Evolutionary conservation across 2,113 vertebrate species (phyloP), one percentile per base, ranked within the genome.

Genomic region (Patagioenas fasciata): DNA sequence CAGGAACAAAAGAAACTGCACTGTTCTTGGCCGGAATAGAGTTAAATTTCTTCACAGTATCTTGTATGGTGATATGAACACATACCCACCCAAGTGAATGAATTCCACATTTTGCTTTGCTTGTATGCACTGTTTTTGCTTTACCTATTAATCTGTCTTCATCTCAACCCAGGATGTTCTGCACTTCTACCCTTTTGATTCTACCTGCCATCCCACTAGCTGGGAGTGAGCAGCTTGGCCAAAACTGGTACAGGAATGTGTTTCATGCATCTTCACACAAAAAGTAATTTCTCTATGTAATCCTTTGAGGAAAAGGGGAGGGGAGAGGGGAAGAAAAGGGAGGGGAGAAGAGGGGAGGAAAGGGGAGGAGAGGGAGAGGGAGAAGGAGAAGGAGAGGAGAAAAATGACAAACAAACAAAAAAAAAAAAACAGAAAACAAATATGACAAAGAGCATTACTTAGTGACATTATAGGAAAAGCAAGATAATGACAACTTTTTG

Each of bases 111-210:
- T 87, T 54, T 86, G 2, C 24, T 80, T 72, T 47, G 13, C 15
- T 31, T 79, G 19, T 3, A 0, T 3, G 2, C 0, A 2, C 4
- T 13, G 36, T 18, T 72, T 84, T 58, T 66, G 23, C 11, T 62
- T 83, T 56, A 38, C 13, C 3, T 48, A 7, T 50, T 70, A 75
- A 89, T 32, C 9, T 32, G 11, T 26, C 17, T 54, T 93, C 72
- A 48, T 29, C 21, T 77, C 57, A 84, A 9, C 5, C 15, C 4
- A 69, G 1, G 5, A 40, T 4, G 9, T 71, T 79, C 66, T 13
- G 0, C 18, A 54, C 13, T 67, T 67, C 32, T 38, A 44, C 10
- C 6, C 5, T 50, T 77, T 34, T n/a, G 21, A 60, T 71, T 85
- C 11, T 54, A 3, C 5, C 23, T 24, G 15, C 11, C 12, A 21